phyloP scores from a whole-genome alignment of 2,888 invertebrate species.

The Argyresthia albistria region DNA sequence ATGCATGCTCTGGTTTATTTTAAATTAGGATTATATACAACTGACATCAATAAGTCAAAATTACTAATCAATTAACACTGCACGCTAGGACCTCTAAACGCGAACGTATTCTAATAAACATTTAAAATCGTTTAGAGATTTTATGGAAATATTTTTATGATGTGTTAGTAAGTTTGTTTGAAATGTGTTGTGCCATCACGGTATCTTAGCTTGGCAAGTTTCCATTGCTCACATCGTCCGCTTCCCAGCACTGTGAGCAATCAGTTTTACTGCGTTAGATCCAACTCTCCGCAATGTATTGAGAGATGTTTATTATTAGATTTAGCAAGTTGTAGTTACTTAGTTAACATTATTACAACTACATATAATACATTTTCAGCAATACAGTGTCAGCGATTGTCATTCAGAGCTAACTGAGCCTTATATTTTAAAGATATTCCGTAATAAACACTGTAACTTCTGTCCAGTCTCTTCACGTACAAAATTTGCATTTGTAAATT shows the following conservation, averaged over 20 bases:
- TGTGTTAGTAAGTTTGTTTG: not conserved
- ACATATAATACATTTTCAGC: too few species aligned
- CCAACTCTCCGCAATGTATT: too few species aligned
- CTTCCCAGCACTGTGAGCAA: too few species aligned
- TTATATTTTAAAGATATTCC: too few species aligned
- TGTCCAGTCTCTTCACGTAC: not conserved
- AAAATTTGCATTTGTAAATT: not conserved
- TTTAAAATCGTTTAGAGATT: not conserved
- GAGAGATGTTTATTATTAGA: too few species aligned
- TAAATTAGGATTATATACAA: conserved; percentile 21
- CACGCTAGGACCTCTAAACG: not conserved
- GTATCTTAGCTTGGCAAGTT: not conserved
- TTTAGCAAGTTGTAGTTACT: too few species aligned
- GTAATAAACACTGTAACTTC: not conserved
- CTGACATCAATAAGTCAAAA: conserved; percentile 20
- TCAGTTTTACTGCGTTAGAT: too few species aligned
- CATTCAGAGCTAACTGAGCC: too few species aligned
- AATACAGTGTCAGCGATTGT: too few species aligned
- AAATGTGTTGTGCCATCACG: not conserved
- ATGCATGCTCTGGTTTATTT: conserved; percentile 25
- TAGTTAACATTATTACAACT: too few species aligned
- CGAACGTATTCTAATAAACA: not conserved
- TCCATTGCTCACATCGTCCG: too few species aligned
- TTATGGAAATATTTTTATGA: not conserved
- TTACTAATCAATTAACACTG: conserved; percentile 8